These are phyloP conservation scores for Sisyra terminalis DNA, from an alignment of 2,888 invertebrate genomes.

Conservation along the genomic window DNA sequence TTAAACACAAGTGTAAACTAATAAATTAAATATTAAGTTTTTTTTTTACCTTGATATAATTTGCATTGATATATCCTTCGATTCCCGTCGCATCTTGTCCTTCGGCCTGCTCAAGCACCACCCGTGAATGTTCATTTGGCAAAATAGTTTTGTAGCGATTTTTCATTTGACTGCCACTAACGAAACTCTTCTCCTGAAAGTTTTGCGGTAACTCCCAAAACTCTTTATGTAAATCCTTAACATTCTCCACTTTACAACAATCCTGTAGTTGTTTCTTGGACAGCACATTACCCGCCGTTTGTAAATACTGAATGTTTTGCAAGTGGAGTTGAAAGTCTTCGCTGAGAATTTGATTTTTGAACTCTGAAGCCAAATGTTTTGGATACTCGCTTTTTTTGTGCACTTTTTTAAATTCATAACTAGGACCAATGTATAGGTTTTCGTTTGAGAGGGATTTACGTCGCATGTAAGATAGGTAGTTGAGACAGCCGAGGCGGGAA, in stretches of 20 bases:
- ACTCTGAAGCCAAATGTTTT: slow-evolving; percentile 6
- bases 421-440: slow-evolving; percentile 32
- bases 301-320: slow-evolving; percentile 55
- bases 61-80: slow-evolving; percentile 83
- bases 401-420: slow-evolving; percentile 8
- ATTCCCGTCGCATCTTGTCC: slow-evolving; percentile 23
- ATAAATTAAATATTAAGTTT: no score
- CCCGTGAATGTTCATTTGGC: slow-evolving; percentile 77
- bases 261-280: slow-evolving; percentile 39
- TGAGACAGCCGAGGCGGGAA: slow-evolving; percentile 7
- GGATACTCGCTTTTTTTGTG: slow-evolving; percentile 8
- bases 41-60: slow-evolving; percentile 84
- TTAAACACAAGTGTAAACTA: no score
- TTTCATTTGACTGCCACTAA: slow-evolving; percentile 76
- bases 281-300: slow-evolving; percentile 49
- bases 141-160: slow-evolving; percentile 82
- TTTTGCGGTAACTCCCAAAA: slow-evolving; percentile 92
- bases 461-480: slow-evolving; percentile 11
- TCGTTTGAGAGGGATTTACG: slow-evolving; percentile 44
- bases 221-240: slow-evolving; percentile 50
- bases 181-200: slow-evolving; percentile 76
- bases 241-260: slow-evolving; percentile 18
- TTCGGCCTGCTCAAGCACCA: slow-evolving; percentile 44
- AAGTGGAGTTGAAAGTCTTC: slow-evolving; percentile 55
- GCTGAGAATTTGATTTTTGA: slow-evolving; percentile 26